phyloP scores from a whole-genome alignment of 2,888 invertebrate species.

The Dynastes maya region DNA sequence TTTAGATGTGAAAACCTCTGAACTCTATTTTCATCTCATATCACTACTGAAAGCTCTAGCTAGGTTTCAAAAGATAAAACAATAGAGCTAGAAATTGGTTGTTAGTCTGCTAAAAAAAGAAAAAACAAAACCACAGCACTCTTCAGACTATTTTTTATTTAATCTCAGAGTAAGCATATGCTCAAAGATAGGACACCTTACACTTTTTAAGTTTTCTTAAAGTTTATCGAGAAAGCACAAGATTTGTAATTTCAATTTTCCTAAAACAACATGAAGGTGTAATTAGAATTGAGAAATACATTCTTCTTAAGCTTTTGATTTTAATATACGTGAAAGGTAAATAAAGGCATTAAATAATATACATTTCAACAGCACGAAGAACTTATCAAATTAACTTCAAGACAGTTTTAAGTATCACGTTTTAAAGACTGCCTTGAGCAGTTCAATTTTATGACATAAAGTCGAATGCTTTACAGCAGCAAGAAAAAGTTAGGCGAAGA shows the following conservation, averaged over 20 bases:
- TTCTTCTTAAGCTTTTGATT: too few relatives aligned
- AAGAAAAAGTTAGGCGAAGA: neutral
- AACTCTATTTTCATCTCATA: neutral
- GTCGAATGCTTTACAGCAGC: neutral
- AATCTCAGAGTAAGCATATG: neutral
- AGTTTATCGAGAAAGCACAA: neutral
- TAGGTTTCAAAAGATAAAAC: neutral
- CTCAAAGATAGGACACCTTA: neutral
- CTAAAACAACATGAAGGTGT: too few relatives aligned
- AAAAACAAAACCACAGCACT: constrained; percentile 29
- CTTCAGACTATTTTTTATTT: constrained; percentile 19
- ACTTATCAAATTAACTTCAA: too few relatives aligned
- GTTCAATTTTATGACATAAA: neutral
- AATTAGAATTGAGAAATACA: too few relatives aligned
- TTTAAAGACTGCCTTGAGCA: too few relatives aligned
- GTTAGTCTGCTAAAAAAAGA: constrained; percentile 22
- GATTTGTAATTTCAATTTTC: too few relatives aligned
- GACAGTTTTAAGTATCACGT: too few relatives aligned
- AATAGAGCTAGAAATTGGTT: neutral
- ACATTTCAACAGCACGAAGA: too few relatives aligned
- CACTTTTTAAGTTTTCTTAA: neutral
- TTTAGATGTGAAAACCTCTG: neutral
- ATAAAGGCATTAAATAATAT: too few relatives aligned
- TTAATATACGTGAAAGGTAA: too few relatives aligned
- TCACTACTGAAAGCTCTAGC: constrained; percentile 21